Evolutionary conservation across 2,888 invertebrate genomes (phyloP).

Genomic region (Chaitophorus viminalis): DNA sequence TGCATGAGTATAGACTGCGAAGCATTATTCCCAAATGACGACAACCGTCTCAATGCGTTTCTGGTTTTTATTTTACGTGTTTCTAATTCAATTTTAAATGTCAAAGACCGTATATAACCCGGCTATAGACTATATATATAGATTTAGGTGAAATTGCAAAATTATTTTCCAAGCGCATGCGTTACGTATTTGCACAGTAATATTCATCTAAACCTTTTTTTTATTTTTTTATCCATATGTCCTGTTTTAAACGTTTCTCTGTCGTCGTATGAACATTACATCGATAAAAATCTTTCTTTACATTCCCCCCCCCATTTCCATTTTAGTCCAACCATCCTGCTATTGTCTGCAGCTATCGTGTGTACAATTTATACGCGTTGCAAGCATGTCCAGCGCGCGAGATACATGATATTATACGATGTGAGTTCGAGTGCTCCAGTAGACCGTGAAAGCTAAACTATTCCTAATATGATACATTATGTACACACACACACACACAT

Average conservation of each 20-base stretch:
- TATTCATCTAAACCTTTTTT: background rate
- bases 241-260: background rate
- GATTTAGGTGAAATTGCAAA: background rate
- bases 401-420: conserved; percentile 1
- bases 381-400: background rate
- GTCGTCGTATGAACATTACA: background rate
- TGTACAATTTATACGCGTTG: background rate
- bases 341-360: background rate
- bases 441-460: conserved; percentile 40
- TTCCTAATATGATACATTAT: conserved; percentile 2
- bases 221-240: background rate
- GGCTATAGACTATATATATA: no score
- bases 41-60: background rate
- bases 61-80: background rate
- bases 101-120: background rate
- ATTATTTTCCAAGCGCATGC: background rate
- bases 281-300: conserved; percentile 26
- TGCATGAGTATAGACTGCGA: background rate
- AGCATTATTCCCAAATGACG: background rate
- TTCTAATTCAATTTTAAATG: background rate
- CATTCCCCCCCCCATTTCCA: no score
- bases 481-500: background rate
- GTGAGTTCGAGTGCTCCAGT: background rate
- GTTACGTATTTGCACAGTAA: background rate
- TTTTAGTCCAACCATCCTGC: background rate